phyloP scores from a whole-genome alignment of 2,888 invertebrate species.

The Lagria hirta region DNA sequence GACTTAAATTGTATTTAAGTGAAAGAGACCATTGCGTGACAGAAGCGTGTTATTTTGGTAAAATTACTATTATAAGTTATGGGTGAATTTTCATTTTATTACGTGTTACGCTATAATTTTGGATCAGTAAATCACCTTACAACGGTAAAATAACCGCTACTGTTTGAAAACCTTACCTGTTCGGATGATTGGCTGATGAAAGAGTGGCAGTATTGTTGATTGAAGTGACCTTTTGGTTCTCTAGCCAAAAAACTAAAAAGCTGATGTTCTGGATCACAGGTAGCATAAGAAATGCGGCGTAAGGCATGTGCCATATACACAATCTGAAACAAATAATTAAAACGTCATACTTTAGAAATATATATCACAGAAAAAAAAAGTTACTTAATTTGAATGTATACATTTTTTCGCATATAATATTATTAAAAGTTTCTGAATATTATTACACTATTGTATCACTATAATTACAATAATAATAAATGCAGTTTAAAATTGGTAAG shows the following conservation, averaged over 20 bases:
- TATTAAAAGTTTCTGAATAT: too few species aligned
- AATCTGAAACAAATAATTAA: conserved; percentile 59
- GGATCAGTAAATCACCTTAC: conserved; percentile 43
- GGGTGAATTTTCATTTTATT: conserved; percentile 41
- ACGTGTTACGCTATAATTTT: conserved; percentile 45
- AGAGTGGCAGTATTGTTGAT: conserved; percentile 78
- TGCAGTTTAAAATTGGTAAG: too few species aligned
- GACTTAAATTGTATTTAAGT: not conserved
- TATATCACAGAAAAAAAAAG: too few species aligned
- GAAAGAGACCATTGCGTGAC: conserved; percentile 22
- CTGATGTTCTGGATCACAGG: conserved; percentile 76
- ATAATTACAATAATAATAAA: too few species aligned
- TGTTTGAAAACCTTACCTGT: conserved; percentile 61
- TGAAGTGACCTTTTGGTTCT: conserved; percentile 68
- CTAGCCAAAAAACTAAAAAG: conserved; percentile 80
- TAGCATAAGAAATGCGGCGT: conserved; percentile 82
- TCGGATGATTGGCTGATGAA: conserved; percentile 74
- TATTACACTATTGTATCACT: too few species aligned
- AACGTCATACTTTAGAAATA: not conserved
- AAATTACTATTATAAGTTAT: conserved; percentile 45
- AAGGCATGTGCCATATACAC: conserved; percentile 83
- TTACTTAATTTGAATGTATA: too few species aligned
- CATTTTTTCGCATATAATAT: too few species aligned
- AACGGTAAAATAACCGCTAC: conserved; percentile 24
- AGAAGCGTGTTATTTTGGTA: conserved; percentile 27